Percentiles rank a stretch among this genome's conserved stretches.
phyloP scores from a whole-genome alignment of 1,140 invertebrate genomes.

The Pseudomyrmex sp. region DNA sequence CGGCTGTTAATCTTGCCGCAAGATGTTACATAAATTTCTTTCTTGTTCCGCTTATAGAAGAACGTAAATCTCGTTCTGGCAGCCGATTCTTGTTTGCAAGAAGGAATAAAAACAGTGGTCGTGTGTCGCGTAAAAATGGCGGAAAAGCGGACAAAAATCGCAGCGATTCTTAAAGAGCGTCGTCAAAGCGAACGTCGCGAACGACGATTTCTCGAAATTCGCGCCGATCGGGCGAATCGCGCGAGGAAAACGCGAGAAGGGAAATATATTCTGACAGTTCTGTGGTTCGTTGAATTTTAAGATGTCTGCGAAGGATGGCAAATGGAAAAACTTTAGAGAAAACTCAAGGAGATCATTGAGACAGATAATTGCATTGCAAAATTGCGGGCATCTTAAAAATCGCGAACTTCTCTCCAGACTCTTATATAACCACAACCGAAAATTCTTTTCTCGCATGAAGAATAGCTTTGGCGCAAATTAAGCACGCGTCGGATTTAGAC shows the following conservation, averaged over 20 bases:
- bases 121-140: constrained; percentile 6
- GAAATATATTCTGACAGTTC: constrained; percentile 32
- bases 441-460: constrained; percentile 15
- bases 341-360: constrained; percentile 55
- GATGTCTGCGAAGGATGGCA: constrained; percentile 1
- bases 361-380: constrained; percentile 73
- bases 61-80: constrained; percentile 11
- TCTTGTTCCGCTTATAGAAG: not conserved
- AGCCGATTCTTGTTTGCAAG: constrained; percentile 19
- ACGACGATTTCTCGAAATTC: constrained; percentile 45
- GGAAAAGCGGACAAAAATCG: not conserved
- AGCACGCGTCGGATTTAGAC: constrained; percentile 12
- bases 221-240: constrained; percentile 20
- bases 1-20: not conserved
- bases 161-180: not conserved
- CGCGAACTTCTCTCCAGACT: constrained; percentile 43
- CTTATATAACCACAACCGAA: constrained; percentile 12
- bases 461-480: constrained; percentile 54
- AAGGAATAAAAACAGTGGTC: not conserved
- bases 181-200: constrained; percentile 7
- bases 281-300: constrained; percentile 70
- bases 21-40: constrained; percentile 12
- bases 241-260: not conserved
- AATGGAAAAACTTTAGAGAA: constrained; percentile 41
- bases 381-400: constrained; percentile 32